Evolutionary conservation across 1,140 invertebrate species (phyloP).

Genomic region (Pseudomyrmex pallidus): DNA sequence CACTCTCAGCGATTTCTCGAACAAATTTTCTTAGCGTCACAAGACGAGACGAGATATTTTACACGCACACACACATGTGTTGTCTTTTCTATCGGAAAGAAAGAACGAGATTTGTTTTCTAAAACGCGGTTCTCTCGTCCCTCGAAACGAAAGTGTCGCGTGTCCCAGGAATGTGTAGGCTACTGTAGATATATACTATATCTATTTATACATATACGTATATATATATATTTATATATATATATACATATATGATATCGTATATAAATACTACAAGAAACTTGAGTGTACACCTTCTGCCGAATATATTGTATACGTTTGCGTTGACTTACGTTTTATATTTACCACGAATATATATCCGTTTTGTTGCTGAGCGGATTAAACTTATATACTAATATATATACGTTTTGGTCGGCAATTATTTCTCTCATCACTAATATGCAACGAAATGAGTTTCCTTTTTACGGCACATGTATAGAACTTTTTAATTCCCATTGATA

Average conservation of each 20-base stretch:
- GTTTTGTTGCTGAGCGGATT: conserved; percentile 81
- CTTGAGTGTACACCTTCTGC: conserved; percentile 83
- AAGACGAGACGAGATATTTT: too few species aligned
- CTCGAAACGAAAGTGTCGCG: conserved; percentile 43
- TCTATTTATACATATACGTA: conserved; percentile 25
- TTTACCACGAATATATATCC: conserved; percentile 78
- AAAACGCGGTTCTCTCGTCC: conserved; percentile 15
- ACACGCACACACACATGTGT: too few species aligned
- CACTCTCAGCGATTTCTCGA: conserved; percentile 11
- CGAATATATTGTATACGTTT: conserved; percentile 78
- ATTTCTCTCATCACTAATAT: conserved; percentile 85
- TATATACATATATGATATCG: conserved; percentile 70
- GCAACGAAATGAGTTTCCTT: conserved; percentile 87
- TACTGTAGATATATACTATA: conserved; percentile 48
- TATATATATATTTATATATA: conserved; percentile 60
- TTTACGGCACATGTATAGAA: conserved; percentile 89
- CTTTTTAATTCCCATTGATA: conserved; percentile 86
- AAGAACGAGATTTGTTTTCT: too few species aligned
- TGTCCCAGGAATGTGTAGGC: conserved; percentile 52
- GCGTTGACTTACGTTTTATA: conserved; percentile 79
- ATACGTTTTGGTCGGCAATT: conserved; percentile 80
- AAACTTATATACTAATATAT: conserved; percentile 79
- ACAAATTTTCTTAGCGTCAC: not conserved
- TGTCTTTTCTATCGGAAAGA: too few species aligned
- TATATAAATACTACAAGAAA: conserved; percentile 72